phyloP scores from a whole-genome alignment of 1,140 invertebrate genomes.

The Tachypleus tridentatus region DNA sequence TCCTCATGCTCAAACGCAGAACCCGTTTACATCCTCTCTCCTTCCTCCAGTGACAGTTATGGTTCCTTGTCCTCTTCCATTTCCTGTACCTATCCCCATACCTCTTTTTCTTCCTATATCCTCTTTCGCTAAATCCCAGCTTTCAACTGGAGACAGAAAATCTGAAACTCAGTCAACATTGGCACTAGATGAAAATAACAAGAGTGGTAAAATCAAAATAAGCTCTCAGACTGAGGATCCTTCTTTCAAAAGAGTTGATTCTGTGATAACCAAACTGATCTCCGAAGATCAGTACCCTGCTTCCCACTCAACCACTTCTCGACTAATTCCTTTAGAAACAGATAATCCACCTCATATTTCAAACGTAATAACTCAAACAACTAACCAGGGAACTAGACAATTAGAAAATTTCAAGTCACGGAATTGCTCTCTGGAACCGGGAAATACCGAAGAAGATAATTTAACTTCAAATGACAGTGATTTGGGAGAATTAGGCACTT shows the following conservation, averaged over 20 bases:
- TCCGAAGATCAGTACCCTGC: neutral
- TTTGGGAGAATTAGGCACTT: neutral
- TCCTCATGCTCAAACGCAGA: neutral
- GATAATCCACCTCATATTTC: neutral
- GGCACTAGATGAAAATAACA: neutral
- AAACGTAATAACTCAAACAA: neutral
- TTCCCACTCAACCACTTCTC: neutral
- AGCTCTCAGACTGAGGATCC: neutral
- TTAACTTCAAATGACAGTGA: neutral
- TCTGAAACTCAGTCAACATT: neutral
- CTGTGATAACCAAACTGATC: neutral
- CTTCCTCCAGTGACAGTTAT: constrained; percentile 14
- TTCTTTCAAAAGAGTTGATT: neutral
- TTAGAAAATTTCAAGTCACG: neutral
- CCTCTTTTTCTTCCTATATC: constrained; percentile 17
- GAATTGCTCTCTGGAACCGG: neutral
- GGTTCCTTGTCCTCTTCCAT: constrained; percentile 19
- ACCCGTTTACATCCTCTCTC: neutral
- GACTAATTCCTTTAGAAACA: neutral
- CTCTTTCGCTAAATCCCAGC: neutral
- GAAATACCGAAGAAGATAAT: neutral
- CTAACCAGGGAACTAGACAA: too few relatives aligned
- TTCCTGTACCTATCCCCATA: constrained; percentile 21
- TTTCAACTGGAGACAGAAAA: neutral
- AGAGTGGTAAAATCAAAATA: neutral